Percentiles rank a stretch among this genome's conserved stretches.
Conservation (phyloP, 1,140 invertebrate species). For the Meloidogyne hapla region DNA sequence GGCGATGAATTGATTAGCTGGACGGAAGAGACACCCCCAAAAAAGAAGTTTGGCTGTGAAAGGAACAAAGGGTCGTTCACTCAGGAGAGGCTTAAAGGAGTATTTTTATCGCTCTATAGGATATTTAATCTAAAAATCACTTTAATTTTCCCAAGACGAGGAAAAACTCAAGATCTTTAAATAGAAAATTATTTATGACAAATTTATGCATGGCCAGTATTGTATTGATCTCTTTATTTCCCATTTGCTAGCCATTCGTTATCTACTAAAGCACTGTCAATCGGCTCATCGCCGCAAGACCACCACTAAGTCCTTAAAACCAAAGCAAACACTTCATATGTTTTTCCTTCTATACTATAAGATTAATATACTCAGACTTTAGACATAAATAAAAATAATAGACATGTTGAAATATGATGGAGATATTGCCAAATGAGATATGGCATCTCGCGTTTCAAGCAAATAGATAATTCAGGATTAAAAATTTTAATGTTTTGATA, state of each 20-base stretch:
- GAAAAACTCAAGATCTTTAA: too few relatives aligned
- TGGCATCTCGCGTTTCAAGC: too few relatives aligned
- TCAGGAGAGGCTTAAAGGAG: neutral
- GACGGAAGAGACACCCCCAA: neutral
- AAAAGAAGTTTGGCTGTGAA: neutral
- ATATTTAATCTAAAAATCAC: too few relatives aligned
- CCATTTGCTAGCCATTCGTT: neutral
- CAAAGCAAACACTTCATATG: neutral
- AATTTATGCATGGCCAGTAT: neutral
- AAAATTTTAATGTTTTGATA: neutral
- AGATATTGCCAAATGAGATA: too few relatives aligned
- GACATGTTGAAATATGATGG: too few relatives aligned
- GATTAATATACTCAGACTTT: too few relatives aligned
- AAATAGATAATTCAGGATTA: too few relatives aligned
- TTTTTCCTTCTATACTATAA: too few relatives aligned
- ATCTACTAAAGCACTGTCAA: neutral
- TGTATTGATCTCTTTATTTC: neutral
- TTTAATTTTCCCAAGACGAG: too few relatives aligned
- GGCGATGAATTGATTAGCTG: conserved; percentile 1
- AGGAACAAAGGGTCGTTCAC: neutral
- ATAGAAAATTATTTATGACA: too few relatives aligned
- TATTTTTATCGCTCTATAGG: too few relatives aligned
- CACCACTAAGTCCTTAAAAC: neutral
- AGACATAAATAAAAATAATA: too few relatives aligned
- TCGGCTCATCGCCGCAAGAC: neutral